Evolutionary conservation across 2,113 vertebrate species (phyloP).

Genomic region (Ptychochromis oligacanthus): DNA sequence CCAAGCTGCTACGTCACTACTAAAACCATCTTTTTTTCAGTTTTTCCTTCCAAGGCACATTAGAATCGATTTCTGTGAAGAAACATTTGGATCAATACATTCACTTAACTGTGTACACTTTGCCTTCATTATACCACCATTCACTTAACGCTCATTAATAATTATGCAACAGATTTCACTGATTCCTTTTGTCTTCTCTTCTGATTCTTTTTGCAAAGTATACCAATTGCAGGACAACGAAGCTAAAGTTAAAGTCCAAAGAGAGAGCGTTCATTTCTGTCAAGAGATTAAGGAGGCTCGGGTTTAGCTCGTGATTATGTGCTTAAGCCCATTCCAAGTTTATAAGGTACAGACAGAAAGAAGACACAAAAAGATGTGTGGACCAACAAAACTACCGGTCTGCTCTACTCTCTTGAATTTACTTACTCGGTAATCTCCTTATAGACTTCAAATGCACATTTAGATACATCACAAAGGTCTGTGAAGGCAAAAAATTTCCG

Average conservation of each 20-base stretch:
- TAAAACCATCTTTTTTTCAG: neutral
- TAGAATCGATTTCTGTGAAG: neutral
- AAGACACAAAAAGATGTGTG: neutral
- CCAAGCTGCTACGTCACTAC: constrained; percentile 32
- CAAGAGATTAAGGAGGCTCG: constrained; percentile 16
- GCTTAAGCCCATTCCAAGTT: neutral
- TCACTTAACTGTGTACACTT: neutral
- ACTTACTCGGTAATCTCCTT: neutral
- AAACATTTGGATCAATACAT: neutral
- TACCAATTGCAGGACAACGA: neutral
- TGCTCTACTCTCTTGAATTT: accelerated
- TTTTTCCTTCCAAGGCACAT: neutral
- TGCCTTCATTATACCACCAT: neutral
- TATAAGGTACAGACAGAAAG: neutral
- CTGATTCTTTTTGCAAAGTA: neutral
- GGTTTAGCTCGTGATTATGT: constrained; percentile 22
- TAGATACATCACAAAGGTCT: neutral
- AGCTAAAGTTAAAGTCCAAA: neutral
- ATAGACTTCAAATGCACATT: neutral
- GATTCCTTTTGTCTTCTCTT: neutral
- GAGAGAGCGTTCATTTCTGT: neutral
- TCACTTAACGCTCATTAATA: neutral
- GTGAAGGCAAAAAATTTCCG: neutral
- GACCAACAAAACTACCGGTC: neutral
- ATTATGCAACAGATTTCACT: neutral